phyloP scores from a whole-genome alignment of 2,797 vertebrate genomes.

The Acipenser ruthenus region DNA sequence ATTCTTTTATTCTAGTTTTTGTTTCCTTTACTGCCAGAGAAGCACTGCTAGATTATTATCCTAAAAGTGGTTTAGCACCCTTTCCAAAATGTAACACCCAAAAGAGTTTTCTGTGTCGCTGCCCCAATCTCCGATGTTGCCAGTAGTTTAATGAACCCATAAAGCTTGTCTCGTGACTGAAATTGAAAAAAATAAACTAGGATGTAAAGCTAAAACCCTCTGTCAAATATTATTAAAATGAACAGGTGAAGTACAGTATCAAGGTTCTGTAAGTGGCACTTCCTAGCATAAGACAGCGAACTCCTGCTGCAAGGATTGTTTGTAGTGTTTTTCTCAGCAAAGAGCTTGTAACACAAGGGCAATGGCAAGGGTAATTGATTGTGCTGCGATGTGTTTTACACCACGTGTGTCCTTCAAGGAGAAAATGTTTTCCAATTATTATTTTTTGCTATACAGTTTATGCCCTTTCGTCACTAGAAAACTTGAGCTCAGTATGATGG shows the following conservation, averaged over 20 bases:
- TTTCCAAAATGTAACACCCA: too few relatives aligned
- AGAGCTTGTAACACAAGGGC: background rate
- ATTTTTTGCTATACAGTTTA: background rate
- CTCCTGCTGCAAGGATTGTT: background rate
- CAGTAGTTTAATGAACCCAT: too few relatives aligned
- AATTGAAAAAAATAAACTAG: too few relatives aligned
- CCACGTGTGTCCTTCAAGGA: background rate
- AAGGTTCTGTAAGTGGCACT: too few relatives aligned
- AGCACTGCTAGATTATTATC: background rate
- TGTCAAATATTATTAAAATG: too few relatives aligned
- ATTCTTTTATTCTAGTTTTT: background rate
- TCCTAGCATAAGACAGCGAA: too few relatives aligned
- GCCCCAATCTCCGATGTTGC: too few relatives aligned
- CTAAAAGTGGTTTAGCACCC: background rate
- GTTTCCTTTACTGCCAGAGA: background rate
- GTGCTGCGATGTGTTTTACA: background rate
- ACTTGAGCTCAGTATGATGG: background rate
- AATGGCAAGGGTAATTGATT: constrained; percentile 2
- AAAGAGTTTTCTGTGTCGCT: too few relatives aligned
- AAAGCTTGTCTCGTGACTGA: too few relatives aligned
- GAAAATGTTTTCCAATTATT: background rate
- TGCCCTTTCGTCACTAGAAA: background rate
- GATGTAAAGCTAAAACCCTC: too few relatives aligned
- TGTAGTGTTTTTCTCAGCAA: background rate
- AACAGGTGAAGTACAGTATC: too few relatives aligned